Evolutionary conservation across 2,113 vertebrate species (phyloP).

Genomic region (Oryzias javanicus): DNA sequence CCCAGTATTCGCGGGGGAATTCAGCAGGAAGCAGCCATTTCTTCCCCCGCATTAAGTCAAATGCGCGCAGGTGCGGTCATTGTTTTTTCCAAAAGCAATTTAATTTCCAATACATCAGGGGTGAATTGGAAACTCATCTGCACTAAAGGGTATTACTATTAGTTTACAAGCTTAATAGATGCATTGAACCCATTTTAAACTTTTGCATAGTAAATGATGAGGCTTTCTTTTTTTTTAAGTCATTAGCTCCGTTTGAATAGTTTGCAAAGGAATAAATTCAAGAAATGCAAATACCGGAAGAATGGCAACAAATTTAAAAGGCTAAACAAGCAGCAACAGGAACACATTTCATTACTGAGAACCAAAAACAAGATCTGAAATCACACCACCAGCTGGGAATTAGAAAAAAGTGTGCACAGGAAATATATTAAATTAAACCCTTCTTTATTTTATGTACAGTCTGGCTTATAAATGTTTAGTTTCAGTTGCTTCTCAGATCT

Average conservation of each 20-base stretch:
- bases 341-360: background rate
- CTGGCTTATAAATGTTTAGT: background rate
- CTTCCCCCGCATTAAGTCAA: conserved; percentile 46
- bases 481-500: background rate
- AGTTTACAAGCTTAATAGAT: background rate
- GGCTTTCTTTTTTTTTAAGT: background rate
- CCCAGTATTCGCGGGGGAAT: conserved; percentile 54
- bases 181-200: conserved; percentile 8
- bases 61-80: conserved; percentile 42
- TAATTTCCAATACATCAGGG: conserved; percentile 44
- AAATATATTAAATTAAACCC: background rate
- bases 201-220: conserved; percentile 2
- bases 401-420: background rate
- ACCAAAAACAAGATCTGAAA: background rate
- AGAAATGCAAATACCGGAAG: no score
- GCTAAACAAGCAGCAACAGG: background rate
- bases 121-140: conserved; percentile 33
- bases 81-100: conserved; percentile 11
- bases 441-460: no score
- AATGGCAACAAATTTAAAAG: background rate
- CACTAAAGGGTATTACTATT: conserved; percentile 3
- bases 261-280: no score
- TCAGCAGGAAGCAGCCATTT: conserved; percentile 57
- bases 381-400: background rate
- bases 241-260: background rate